These are phyloP conservation scores for Lycophotia porphyrea DNA, from an alignment of 2,888 invertebrate species.

Conservation along the genomic window DNA sequence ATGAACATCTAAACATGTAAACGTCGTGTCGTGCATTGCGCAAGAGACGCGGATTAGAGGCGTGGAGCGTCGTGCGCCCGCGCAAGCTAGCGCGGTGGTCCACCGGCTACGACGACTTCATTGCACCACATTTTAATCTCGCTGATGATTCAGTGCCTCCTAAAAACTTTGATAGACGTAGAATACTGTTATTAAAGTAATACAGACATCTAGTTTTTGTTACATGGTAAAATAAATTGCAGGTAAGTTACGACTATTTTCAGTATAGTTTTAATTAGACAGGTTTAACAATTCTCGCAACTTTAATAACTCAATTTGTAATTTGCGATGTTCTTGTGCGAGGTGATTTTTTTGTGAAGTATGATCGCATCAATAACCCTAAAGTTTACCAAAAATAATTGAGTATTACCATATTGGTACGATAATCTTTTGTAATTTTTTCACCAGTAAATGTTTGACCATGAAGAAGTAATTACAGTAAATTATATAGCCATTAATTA, in stretches of 20 bases:
- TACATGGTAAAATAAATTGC: conserved; percentile 24
- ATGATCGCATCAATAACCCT: background rate
- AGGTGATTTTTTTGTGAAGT: background rate
- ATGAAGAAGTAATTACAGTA: conserved; percentile 42
- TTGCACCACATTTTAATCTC: conserved; percentile 67
- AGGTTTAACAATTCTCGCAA: background rate
- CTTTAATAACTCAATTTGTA: conserved; percentile 12
- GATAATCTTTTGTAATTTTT: conserved; percentile 29
- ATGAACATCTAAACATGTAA: conserved; percentile 64
- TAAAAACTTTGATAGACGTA: conserved; percentile 61
- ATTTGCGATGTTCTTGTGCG: background rate
- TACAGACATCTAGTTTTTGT: conserved; percentile 42
- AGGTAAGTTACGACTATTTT: conserved; percentile 19
- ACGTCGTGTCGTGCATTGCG: conserved; percentile 71
- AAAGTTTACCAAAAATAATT: conserved; percentile 44
- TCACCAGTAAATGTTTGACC: conserved; percentile 23
- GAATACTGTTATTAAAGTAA: conserved; percentile 59
- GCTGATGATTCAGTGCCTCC: conserved; percentile 65
- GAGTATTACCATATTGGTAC: conserved; percentile 43
- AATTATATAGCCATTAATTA: conserved; percentile 54
- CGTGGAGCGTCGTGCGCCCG: conserved; percentile 75
- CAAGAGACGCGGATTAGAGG: conserved; percentile 73
- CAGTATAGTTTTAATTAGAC: conserved; percentile 16
- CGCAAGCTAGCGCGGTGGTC: conserved; percentile 72
- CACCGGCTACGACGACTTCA: conserved; percentile 65